Base-by-base conservation (phyloP, 1,140 invertebrate species). In the Panagrolaimus sp. region DNA sequence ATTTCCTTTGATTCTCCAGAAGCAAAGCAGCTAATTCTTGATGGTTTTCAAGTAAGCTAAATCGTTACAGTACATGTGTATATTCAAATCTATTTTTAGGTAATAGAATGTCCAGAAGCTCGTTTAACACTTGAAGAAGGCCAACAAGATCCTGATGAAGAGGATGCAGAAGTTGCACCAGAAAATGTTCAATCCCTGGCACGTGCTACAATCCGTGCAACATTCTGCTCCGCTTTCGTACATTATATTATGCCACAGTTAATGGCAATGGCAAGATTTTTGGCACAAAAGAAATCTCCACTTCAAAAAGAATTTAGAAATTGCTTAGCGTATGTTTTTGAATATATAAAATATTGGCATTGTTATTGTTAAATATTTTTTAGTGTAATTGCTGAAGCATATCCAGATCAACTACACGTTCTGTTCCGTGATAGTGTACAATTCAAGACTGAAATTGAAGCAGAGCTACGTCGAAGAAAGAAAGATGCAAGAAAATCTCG, bases 181-280 rank as follows among this genome's bases (percentile, higher is more conserved):
- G 51, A 57, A 20, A 27, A 57, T 20, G 20, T 57, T 11, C 51
- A 57, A 23, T 25, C 20, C 1, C 51, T 57, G 9, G 51, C 51
- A 11, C 51, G 51, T 57, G 51, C 51, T 1, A 57, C 51, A 20
- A 57, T 57, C n/a, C 20, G 27, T 2, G 51, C 51, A 1, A 57
- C 51, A 4, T 57, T 57, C 51, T 57, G 51, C 20, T 20, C 51
- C 51, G 51, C 51, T 3, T 57, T 57, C 8, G 51, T 57, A 2
- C 51, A 57, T 57, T 27, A 57, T 27, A 57, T 57, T 20, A 57
- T 57, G 51, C 51, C 51, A 20, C 51, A 57, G n/a, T 16, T 57
- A 8, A 57, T 57, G 51, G 11, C 51, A 3, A 57, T 57, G 51
- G 51, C 51, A 23, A 57, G 51, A 20, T 57, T 57, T 8, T 57